A percentile compares a stretch with the other conserved stretches of the same genome.
phyloP scores from a whole-genome alignment of 2,888 invertebrate genomes.

The Nemurella pictetii region DNA sequence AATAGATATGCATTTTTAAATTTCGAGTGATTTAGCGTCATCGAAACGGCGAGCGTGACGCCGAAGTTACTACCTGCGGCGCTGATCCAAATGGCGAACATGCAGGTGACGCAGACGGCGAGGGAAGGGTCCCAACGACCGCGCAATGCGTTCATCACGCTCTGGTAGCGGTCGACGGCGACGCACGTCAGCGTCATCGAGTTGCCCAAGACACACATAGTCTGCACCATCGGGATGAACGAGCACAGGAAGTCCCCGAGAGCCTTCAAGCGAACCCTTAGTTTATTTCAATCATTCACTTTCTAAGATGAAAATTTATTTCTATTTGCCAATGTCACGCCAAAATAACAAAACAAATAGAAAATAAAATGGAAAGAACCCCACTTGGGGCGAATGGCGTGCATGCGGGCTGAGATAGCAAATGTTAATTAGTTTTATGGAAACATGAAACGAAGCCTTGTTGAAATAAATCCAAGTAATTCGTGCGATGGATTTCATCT shows the following conservation, averaged over 20 bases:
- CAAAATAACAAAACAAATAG: no score
- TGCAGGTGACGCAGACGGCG: constrained; percentile 49
- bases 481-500: not conserved
- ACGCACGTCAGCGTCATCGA: constrained; percentile 59
- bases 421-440: no score
- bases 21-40: no score
- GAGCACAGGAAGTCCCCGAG: constrained; percentile 55
- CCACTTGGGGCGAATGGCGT: no score
- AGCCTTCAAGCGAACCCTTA: constrained; percentile 24
- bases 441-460: no score
- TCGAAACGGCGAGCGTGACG: no score
- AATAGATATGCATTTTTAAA: no score
- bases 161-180: constrained; percentile 60
- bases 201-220: constrained; percentile 56
- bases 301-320: no score
- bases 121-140: constrained; percentile 55
- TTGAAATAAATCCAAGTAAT: no score
- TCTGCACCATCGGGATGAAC: constrained; percentile 57
- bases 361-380: no score
- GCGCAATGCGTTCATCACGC: constrained; percentile 53
- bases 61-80: constrained; percentile 51
- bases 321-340: not conserved
- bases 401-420: no score
- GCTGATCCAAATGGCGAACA: constrained; percentile 51
- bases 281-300: not conserved